Conservation (phyloP, 2,888 invertebrate species). For the Tetranychus truncatus region DNA sequence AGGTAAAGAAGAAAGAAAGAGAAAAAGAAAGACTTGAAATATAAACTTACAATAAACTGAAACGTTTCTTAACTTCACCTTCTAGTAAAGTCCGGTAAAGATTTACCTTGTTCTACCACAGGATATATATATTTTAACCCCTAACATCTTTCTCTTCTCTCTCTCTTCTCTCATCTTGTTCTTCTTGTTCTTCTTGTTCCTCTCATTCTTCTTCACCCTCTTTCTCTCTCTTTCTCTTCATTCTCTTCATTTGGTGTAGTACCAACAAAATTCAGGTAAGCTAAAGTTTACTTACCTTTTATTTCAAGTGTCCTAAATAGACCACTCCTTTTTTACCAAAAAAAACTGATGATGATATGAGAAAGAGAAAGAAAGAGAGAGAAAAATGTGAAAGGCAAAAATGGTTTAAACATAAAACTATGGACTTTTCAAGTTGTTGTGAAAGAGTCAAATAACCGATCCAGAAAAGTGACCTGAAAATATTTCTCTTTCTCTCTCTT, state of each 20-base stretch:
- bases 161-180: slow-evolving; percentile 4
- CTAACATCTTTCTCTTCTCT: slow-evolving; percentile 4
- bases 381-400: neutral
- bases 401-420: neutral
- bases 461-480: neutral
- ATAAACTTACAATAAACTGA: neutral
- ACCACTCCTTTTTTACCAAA: slow-evolving; percentile 2
- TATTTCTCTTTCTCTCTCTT: neutral
- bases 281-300: slow-evolving; percentile 5
- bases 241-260: slow-evolving; percentile 1
- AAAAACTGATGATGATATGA: neutral
- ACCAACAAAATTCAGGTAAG: neutral
- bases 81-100: neutral
- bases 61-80: neutral
- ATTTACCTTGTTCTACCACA: neutral
- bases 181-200: neutral
- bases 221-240: slow-evolving; percentile 12
- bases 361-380: neutral
- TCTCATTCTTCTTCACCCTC: slow-evolving; percentile 5
- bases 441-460: neutral
- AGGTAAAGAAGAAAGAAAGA: slow-evolving; percentile 7
- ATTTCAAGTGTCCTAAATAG: neutral
- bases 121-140: neutral
- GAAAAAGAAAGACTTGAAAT: slow-evolving; percentile 4
- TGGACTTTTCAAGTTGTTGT: too few species aligned